These are phyloP conservation scores for Coecobrya sp. DNA, from an alignment of 2,888 invertebrate genomes.

Conservation along the genomic window DNA sequence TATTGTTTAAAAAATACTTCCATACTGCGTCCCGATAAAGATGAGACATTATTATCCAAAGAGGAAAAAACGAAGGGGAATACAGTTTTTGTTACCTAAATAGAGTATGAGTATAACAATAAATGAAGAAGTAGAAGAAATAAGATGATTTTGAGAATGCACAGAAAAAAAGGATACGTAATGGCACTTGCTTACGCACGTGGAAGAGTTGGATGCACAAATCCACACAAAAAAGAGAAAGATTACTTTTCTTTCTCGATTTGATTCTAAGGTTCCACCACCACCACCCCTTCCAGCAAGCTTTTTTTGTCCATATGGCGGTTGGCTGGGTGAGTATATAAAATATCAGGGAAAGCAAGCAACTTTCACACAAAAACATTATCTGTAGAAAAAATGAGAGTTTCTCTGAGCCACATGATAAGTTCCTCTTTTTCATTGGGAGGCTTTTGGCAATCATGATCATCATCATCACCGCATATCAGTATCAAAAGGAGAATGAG, in stretches of 20 bases:
- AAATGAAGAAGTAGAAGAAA: not conserved
- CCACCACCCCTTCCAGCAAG: not conserved
- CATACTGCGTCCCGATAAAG: not conserved
- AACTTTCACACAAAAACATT: constrained; percentile 47
- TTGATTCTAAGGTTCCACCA: not conserved
- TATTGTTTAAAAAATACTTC: too few relatives aligned
- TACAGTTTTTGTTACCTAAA: too few relatives aligned
- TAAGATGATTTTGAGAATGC: not conserved
- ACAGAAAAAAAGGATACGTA: not conserved
- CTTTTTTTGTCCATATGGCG: not conserved
- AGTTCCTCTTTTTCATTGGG: constrained; percentile 53
- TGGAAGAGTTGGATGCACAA: constrained; percentile 6
- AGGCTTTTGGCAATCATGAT: constrained; percentile 6
- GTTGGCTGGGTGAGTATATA: not conserved
- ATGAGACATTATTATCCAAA: not conserved
- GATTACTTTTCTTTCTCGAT: constrained; percentile 54
- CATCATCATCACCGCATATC: constrained; percentile 7
- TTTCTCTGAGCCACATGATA: constrained; percentile 68
- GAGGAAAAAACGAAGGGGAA: not conserved
- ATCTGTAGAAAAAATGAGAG: constrained; percentile 56
- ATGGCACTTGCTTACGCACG: not conserved
- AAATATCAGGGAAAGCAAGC: constrained; percentile 2
- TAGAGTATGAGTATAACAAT: not conserved
- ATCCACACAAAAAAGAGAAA: constrained; percentile 54
- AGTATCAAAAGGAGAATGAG: constrained; percentile 10